Percentiles rank a stretch among this genome's conserved stretches.
phyloP scores from a whole-genome alignment of 1,140 invertebrate species.

The Leptinotarsa lineolata region DNA sequence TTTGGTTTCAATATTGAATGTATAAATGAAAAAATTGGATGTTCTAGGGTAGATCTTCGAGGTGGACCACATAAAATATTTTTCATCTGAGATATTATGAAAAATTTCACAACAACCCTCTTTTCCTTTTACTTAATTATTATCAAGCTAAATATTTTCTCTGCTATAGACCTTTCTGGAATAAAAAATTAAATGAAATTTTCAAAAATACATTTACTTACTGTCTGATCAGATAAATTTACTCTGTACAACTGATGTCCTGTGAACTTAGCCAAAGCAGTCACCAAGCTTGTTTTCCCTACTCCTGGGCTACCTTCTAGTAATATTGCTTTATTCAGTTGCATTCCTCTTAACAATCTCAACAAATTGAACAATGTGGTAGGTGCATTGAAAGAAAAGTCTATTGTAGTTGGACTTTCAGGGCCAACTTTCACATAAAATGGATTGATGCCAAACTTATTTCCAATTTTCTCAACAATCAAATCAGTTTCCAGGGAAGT shows the following conservation, averaged over 20 bases:
- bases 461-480: slow-evolving; percentile 43
- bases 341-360: slow-evolving; percentile 83
- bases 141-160: no score
- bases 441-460: slow-evolving; percentile 70
- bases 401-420: slow-evolving; percentile 38
- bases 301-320: slow-evolving; percentile 98
- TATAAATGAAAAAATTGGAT: no score
- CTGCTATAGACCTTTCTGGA: no score
- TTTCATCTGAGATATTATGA: no score
- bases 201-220: slow-evolving; percentile 57
- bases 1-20: no score
- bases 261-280: slow-evolving; percentile 85
- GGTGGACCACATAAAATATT: no score
- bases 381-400: slow-evolving; percentile 79
- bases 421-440: slow-evolving; percentile 68
- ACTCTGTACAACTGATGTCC: slow-evolving; percentile 86
- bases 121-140: no score
- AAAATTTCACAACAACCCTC: no score
- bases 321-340: slow-evolving; percentile 89
- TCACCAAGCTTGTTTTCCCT: slow-evolving; percentile 95
- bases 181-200: no score
- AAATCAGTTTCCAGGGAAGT: slow-evolving; percentile 38
- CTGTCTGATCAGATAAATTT: slow-evolving; percentile 98
- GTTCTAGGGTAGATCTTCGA: no score
- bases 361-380: slow-evolving; percentile 84